Evolutionary conservation across 2,797 vertebrate species (phyloP).

Genomic region (Xerus rutilus): DNA sequence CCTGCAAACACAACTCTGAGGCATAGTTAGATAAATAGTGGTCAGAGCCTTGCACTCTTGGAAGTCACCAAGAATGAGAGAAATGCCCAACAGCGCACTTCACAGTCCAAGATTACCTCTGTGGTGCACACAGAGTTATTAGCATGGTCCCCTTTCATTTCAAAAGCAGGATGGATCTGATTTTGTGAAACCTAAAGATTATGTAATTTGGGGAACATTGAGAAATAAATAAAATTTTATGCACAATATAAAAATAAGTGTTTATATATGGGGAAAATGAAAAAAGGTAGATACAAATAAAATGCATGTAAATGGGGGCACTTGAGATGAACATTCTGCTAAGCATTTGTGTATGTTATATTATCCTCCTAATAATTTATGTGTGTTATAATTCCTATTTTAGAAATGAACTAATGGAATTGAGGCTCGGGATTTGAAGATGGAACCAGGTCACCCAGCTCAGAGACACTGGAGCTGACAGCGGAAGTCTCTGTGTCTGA

Average conservation of each 20-base stretch:
- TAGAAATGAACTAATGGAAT: not conserved
- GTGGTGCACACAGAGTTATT: not conserved
- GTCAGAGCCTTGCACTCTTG: not conserved
- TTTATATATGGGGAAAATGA: not conserved
- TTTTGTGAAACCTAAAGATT: not conserved
- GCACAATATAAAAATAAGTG: not conserved
- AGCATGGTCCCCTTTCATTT: not conserved
- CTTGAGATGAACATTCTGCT: not conserved
- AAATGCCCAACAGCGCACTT: not conserved
- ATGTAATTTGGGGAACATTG: not conserved
- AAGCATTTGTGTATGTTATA: not conserved
- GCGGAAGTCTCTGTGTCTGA: not conserved
- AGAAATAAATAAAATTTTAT: slow-evolving; percentile 20
- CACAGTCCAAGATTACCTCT: not conserved
- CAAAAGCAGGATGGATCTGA: not conserved
- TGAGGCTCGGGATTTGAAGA: not conserved
- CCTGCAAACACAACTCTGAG: not conserved
- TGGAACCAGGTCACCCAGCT: not conserved
- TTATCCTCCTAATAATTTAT: not conserved
- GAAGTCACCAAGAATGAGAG: not conserved
- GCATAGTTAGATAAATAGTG: not conserved
- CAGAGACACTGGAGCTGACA: not conserved
- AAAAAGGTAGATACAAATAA: not conserved
- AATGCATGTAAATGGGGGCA: not conserved
- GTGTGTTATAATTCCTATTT: not conserved